Evolutionary conservation across 2,113 vertebrate species (phyloP), one percentile per base, ranked within the genome.

Genomic region (Speoplatyrhinus poulsoni): DNA sequence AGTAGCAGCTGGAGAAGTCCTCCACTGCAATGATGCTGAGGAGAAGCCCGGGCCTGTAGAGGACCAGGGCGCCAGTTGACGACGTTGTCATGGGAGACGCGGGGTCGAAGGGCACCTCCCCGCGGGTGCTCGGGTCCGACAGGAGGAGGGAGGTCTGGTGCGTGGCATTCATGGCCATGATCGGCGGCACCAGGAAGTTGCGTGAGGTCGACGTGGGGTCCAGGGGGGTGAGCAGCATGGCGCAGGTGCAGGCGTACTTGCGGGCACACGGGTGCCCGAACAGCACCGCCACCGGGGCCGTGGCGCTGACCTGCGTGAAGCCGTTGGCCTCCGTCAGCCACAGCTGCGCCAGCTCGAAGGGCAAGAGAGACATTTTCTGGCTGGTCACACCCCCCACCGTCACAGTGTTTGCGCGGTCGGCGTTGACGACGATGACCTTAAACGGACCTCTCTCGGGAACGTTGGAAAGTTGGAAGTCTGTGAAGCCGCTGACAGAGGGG

Each of bases 401-500:
- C 11, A 92, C 75, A 0, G 0, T 12, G 71, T 90, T 92, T 0
- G 0, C 0, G 1, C 11, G 0, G 0, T 33, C 32, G 0, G 16
- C 5, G 0, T 89, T 93, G 54, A 92, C 11, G 16, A 93, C 71
- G 1, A 93, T 17, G 6, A 93, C 41, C 10, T 59, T 81, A 73
- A 89, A 92, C 0, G 60, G 72, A 2, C 4, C 10, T 46, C 69
- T 60, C 15, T 79, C 77, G 0, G 66, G 74, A 0, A 85, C 65
- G 0, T 0, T 0, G 0, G 1, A 0, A 0, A 53, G 1, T 26
- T 12, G 2, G 64, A n/a, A 60, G 48, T 9, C 0, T 0, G 62
- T 71, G 61, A 76, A 77, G 19, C 19, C 55, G 0, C 0, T 0
- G 53, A 83, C 65, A 0, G 0, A 0, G 3, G 82, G 85, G 0